Evolutionary conservation across 2,797 vertebrate genomes (phyloP), one percentile per base, ranked within the genome.

Genomic region (Xyrichtys novacula): DNA sequence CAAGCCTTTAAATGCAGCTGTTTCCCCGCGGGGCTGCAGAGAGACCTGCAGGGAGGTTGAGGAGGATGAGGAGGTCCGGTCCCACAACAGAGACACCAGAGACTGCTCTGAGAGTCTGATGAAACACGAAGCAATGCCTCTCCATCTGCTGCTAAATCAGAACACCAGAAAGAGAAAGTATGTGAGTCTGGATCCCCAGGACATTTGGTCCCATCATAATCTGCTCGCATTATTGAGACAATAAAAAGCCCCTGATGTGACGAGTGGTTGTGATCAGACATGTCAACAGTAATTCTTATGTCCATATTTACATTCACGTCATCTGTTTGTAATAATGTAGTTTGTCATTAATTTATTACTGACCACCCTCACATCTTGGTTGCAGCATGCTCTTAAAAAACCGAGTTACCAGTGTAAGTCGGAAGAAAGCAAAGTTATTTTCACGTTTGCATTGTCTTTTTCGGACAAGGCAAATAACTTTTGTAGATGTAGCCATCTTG

Each of bases 1-100:
- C 43, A n/a, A n/a, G 0, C 65, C 74, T 71, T n/a, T n/a, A 26
- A 62, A 79, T 34, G 72, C 86, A 88, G 82, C 80, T 86, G 81
- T 71, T 78, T 83, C 73, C 67, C 73, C 62, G 47, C 19, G 14
- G 10, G 44, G 40, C 58, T 58, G 36, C 57, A 31, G 44, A 57
- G 47, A 15, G 2, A 31, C 26, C 62, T 31, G 56, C 47, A 43
- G 63, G 8, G 57, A 68, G 43, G 58, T 55, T 25, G 9, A 16
- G 42, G 54, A 59, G 56, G 29, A 46, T 17, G 39, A 40, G 22
- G 56, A 55, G 11, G 29, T 1, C 59, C 26, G 32, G n/a, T 31
- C 19, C 61, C 16, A 12, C 19, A n/a, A 42, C 7, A 3, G 55
- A 71, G 53, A 61, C 31, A 55, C 11, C 9, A 48, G 44, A 38